A percentile compares a stretch with the other conserved stretches of the same genome.
These are phyloP conservation scores for Digitonthophagus gazella DNA, from an alignment of 2,888 invertebrate species.

Conservation along the genomic window DNA sequence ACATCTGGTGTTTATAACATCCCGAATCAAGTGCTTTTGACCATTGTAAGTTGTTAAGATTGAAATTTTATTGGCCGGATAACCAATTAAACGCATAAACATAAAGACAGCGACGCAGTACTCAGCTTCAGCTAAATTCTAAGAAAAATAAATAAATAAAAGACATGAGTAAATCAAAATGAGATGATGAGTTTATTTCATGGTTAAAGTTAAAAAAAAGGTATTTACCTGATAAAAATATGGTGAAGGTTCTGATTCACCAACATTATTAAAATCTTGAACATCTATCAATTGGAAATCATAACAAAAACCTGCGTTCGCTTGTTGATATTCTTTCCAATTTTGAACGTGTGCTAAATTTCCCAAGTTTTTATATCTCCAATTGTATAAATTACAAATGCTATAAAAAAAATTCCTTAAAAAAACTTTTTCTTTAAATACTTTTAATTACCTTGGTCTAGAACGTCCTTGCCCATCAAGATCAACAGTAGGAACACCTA, in stretches of 20 bases:
- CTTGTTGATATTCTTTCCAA: constrained; percentile 79
- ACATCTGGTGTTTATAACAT: constrained; percentile 92
- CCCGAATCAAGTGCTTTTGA: constrained; percentile 94
- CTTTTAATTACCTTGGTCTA: constrained; percentile 70
- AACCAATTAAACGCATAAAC: constrained; percentile 97
- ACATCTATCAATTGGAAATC: constrained; percentile 97
- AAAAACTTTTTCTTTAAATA: neutral
- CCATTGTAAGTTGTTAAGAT: constrained; percentile 99
- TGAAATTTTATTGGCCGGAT: constrained; percentile 94
- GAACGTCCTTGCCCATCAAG: constrained; percentile 97
- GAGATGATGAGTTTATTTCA: neutral
- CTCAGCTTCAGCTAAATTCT: constrained; percentile 87
- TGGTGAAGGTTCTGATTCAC: constrained; percentile 96
- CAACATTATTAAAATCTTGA: constrained; percentile 92
- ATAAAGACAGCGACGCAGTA: constrained; percentile 96
- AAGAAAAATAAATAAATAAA: constrained; percentile 24
- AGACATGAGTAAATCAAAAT: neutral
- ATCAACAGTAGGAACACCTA: constrained; percentile 96
- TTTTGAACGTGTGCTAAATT: constrained; percentile 86
- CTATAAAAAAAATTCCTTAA: constrained; percentile 50
- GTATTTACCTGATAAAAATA: constrained; percentile 95
- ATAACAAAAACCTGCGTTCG: constrained; percentile 89
- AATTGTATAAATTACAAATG: constrained; percentile 91
- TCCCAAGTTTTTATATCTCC: constrained; percentile 95
- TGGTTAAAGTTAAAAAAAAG: constrained; percentile 6